Conservation (phyloP, 1,140 invertebrate species). For the Microplitis demolitor region DNA sequence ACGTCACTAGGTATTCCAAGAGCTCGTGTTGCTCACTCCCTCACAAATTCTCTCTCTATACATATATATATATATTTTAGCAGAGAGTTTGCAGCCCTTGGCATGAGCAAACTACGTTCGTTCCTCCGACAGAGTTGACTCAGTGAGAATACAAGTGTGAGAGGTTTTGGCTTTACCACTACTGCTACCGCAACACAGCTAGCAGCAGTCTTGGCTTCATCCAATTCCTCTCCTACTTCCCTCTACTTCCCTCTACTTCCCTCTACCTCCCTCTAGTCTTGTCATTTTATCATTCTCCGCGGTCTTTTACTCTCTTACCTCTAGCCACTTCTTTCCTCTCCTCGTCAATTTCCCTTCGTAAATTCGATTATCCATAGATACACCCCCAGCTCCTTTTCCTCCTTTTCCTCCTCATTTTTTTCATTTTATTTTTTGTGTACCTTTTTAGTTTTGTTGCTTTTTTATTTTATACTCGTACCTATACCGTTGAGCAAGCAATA, state of each 20-base stretch:
- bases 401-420: neutral
- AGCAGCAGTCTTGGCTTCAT: conserved; percentile 14
- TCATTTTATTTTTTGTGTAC: neutral
- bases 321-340: conserved; percentile 31
- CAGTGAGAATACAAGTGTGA: conserved; percentile 36
- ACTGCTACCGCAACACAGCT: neutral
- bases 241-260: neutral
- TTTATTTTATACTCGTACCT: no score
- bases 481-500: conserved; percentile 31
- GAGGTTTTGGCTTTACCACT: conserved; percentile 24
- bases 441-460: neutral
- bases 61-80: neutral
- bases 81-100: neutral
- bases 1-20: conserved; percentile 55
- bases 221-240: conserved; percentile 18
- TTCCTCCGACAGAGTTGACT: conserved; percentile 32
- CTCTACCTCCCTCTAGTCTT: conserved; percentile 14
- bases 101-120: neutral
- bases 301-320: conserved; percentile 5
- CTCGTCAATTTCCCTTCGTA: conserved; percentile 52
- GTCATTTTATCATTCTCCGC: neutral
- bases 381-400: conserved; percentile 20
- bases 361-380: conserved; percentile 59
- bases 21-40: conserved; percentile 43
- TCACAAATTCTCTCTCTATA: neutral